These are phyloP conservation scores for Helleia helle DNA, from an alignment of 2,888 invertebrate species.

Conservation along the genomic window DNA sequence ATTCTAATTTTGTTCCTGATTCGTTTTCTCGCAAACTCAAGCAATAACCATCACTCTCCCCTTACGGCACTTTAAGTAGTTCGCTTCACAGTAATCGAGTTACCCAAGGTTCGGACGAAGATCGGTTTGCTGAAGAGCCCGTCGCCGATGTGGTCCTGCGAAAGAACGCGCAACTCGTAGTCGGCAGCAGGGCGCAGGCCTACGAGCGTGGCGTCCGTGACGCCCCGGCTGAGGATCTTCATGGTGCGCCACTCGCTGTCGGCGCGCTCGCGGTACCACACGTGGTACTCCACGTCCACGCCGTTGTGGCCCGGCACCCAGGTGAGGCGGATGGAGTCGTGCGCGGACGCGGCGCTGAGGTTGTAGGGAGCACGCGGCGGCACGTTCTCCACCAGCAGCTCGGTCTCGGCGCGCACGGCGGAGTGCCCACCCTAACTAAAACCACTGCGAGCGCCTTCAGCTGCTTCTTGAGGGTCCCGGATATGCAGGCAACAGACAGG, in stretches of 20 bases:
- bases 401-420: conserved; percentile 85
- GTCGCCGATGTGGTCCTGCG: conserved; percentile 88
- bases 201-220: conserved; percentile 85
- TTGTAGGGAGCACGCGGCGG: conserved; percentile 94
- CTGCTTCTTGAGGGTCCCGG: too few species aligned
- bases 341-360: conserved; percentile 83
- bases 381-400: conserved; percentile 87
- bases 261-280: conserved; percentile 88
- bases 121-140: conserved; percentile 92
- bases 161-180: conserved; percentile 93
- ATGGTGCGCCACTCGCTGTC: conserved; percentile 89
- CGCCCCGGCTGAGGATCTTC: conserved; percentile 79
- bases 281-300: conserved; percentile 84
- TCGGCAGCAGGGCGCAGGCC: conserved; percentile 83
- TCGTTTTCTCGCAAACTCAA: too few species aligned
- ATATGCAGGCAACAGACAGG: too few species aligned
- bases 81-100: too few species aligned
- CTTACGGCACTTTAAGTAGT: too few species aligned
- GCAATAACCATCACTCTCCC: too few species aligned
- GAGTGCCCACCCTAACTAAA: too few species aligned
- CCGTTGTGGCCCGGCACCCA: conserved; percentile 89
- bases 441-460: too few species aligned
- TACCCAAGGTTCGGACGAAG: conserved; percentile 79
- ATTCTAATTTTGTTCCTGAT: too few species aligned
- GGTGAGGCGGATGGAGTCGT: conserved; percentile 81